Conservation (phyloP, 2,888 invertebrate species). For the Cremastobaeus sp. region DNA sequence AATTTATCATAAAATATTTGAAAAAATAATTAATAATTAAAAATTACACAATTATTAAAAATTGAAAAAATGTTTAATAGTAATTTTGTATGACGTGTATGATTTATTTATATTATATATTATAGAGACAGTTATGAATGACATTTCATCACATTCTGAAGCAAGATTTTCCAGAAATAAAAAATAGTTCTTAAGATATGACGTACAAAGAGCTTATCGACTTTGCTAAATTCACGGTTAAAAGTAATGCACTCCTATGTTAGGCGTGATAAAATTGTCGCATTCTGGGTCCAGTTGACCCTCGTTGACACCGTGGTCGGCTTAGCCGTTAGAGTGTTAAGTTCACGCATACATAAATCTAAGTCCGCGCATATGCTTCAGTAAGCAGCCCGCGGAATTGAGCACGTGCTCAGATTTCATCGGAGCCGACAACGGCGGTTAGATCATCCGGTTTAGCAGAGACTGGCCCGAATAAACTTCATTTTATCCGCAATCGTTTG, state of each 20-base stretch:
- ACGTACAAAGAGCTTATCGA: too few relatives aligned
- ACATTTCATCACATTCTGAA: too few relatives aligned
- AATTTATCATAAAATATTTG: too few relatives aligned
- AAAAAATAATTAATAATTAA: too few relatives aligned
- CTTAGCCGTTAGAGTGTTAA: slow-evolving; percentile 78
- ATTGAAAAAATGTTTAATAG: too few relatives aligned
- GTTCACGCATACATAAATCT: slow-evolving; percentile 77
- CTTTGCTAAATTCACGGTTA: slow-evolving; percentile 49
- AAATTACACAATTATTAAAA: too few relatives aligned
- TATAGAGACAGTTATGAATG: too few relatives aligned
- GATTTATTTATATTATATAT: too few relatives aligned
- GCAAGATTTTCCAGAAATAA: too few relatives aligned
- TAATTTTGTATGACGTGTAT: too few relatives aligned
- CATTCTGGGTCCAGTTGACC: slow-evolving; percentile 78
- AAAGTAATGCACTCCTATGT: slow-evolving; percentile 70
- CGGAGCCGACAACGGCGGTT: slow-evolving; percentile 68
- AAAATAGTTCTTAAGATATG: too few relatives aligned
- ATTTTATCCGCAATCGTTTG: slow-evolving; percentile 22
- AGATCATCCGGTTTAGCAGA: slow-evolving; percentile 74
- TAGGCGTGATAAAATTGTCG: slow-evolving; percentile 75
- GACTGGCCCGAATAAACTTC: slow-evolving; percentile 42
- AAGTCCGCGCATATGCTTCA: slow-evolving; percentile 75
- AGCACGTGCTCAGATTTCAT: slow-evolving; percentile 79
- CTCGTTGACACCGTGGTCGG: slow-evolving; percentile 77
- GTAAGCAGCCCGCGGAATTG: slow-evolving; percentile 72